Evolutionary conservation across 2,113 vertebrate genomes (phyloP), one percentile per base, ranked within the genome.

Genomic region (Rafetus swinhoei): DNA sequence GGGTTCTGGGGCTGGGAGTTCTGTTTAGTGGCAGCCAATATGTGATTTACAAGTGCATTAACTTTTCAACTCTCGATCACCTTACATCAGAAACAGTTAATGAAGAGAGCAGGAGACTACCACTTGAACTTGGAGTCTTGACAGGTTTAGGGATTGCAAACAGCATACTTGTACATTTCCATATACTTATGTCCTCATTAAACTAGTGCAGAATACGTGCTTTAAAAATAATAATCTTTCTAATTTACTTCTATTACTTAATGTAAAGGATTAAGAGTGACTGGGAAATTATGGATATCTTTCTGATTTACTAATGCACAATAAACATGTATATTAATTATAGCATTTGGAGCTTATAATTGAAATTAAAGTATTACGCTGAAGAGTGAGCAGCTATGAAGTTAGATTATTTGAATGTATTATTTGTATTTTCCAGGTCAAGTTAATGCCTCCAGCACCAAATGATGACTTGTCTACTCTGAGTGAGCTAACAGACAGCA

Each of bases 381-480:
- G 81, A 7, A 87, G 39, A 84, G 53, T 79, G 9, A 76, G 62
- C 15, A 16, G 21, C 57, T 90, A 85, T 88, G 45, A 86, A 87
- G 14, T 93, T 69, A 84, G 16, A 84, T 60, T 39, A 85, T 89
- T 93, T 89, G 45, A 90, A 55, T 79, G 9, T 77, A n/a, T 24
- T 29, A 11, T 82, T 94, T 90, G 3, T 93, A 27, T 95, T 84
- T 95, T 95, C n/a, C 96, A 99, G 99, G 98, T 99, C 84, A 99
- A 99, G 91, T 96, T 99, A 57, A 99, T 98, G 98, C 99, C 99
- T 90, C 99, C 99, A 0, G 99, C 99, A 6, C 99, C 99, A 15
- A 99, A 98, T 15, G 99, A 99, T 11, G 99, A 99, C 97, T 98
- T 99, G 90, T 99, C 99, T 0, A 99, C 99, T 10, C 98, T 99